These are phyloP conservation scores for Heliothis peltigera DNA, from an alignment of 2,888 invertebrate genomes.

Conservation along the genomic window DNA sequence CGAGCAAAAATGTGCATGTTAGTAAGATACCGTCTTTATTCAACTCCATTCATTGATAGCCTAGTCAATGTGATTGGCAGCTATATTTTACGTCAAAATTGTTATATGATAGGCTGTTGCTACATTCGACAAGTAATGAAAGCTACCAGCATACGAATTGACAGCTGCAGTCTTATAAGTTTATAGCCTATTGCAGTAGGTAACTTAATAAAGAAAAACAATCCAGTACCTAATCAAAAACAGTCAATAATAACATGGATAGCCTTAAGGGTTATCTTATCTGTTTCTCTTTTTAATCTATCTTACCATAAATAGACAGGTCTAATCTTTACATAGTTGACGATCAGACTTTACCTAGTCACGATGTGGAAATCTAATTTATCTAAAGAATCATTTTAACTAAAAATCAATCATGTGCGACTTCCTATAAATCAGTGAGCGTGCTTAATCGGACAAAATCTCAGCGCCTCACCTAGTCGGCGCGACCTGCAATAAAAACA, in stretches of 20 bases:
- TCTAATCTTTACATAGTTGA: not conserved
- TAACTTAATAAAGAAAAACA: too few relatives aligned
- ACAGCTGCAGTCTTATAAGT: too few relatives aligned
- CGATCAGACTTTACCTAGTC: not conserved
- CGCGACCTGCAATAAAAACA: slow-evolving; percentile 60
- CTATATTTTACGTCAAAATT: slow-evolving; percentile 1
- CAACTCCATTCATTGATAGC: not conserved
- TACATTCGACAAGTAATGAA: not conserved
- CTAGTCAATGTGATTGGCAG: slow-evolving; percentile 1
- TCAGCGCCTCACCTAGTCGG: slow-evolving; percentile 42
- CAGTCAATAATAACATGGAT: not conserved
- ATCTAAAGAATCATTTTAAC: slow-evolving; percentile 7
- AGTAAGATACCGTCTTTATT: not conserved
- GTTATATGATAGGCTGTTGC: not conserved
- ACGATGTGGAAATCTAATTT: not conserved
- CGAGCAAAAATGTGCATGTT: not conserved
- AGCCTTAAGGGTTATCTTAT: not conserved
- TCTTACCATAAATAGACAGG: not conserved
- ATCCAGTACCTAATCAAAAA: not conserved
- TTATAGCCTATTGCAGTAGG: too few relatives aligned
- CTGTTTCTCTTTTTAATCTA: not conserved
- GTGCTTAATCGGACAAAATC: slow-evolving; percentile 47
- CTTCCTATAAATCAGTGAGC: slow-evolving; percentile 29
- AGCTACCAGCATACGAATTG: not conserved
- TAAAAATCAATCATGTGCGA: slow-evolving; percentile 20